Conservation (phyloP, 2,113 vertebrate genomes). For the Nothocercus julius region DNA sequence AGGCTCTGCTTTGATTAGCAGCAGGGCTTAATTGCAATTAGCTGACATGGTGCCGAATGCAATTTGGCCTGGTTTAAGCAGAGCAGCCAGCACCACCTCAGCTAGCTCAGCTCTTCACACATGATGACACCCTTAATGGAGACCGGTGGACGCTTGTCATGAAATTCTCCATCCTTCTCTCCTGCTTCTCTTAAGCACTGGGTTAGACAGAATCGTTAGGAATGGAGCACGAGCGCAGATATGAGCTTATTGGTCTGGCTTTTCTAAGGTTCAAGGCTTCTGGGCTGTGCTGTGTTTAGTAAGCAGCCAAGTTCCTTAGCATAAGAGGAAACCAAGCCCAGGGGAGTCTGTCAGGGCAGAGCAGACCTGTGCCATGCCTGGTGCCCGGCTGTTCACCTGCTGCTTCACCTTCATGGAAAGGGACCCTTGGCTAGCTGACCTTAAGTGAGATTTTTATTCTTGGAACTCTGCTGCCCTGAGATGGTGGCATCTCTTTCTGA, state of each 20-base stretch:
- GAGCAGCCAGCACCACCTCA: background rate
- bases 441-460: background rate
- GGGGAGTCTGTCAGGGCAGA: too few species aligned
- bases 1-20: constrained; percentile 30
- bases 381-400: background rate
- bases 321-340: background rate
- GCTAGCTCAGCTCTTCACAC: background rate
- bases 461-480: background rate
- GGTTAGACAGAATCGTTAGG: background rate
- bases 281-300: background rate
- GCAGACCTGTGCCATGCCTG: too few species aligned
- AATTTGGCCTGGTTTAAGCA: background rate
- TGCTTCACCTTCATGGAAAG: background rate
- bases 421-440: background rate
- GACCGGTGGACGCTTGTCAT: background rate
- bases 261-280: background rate
- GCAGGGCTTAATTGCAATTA: background rate
- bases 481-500: background rate
- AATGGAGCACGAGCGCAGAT: background rate
- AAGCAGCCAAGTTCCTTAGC: fast-evolving
- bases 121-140: background rate
- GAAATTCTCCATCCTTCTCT: background rate
- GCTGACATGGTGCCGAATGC: background rate
- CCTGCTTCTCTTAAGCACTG: background rate
- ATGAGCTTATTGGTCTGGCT: background rate